A percentile compares a stretch with the other conserved stretches of the same genome.
Evolutionary conservation across 2,797 vertebrate genomes (phyloP).

Genomic region (Syncerus caffer): DNA sequence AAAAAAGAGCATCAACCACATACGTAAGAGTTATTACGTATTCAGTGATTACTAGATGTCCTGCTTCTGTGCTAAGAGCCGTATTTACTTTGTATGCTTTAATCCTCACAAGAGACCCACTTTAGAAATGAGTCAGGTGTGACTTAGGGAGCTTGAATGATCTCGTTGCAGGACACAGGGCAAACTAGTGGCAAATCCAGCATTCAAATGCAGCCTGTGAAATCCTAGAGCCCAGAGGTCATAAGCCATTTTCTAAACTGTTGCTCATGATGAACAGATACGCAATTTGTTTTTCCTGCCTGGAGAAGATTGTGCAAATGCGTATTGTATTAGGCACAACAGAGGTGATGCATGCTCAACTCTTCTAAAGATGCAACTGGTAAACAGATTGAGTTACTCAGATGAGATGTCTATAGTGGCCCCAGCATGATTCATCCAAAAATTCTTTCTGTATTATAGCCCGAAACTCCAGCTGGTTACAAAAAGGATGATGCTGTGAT

Average conservation of each 20-base stretch:
- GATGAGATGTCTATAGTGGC: background rate
- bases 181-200: background rate
- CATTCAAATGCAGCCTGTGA: background rate
- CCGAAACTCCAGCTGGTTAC: slow-evolving; percentile 25
- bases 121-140: background rate
- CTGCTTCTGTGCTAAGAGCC: background rate
- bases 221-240: background rate
- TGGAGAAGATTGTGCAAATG: background rate
- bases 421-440: slow-evolving; percentile 21
- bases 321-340: background rate
- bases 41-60: background rate
- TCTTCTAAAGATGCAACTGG: background rate
- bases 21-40: background rate
- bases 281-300: background rate
- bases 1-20: background rate
- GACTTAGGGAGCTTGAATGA: background rate
- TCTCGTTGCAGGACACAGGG: background rate
- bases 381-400: background rate
- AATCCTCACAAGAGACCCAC: background rate
- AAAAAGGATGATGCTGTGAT: background rate
- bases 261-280: background rate
- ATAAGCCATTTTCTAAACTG: background rate
- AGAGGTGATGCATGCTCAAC: background rate
- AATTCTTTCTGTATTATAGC: background rate
- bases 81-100: background rate